phyloP scores from a whole-genome alignment of 2,113 vertebrate genomes.

The Otis tarda region DNA sequence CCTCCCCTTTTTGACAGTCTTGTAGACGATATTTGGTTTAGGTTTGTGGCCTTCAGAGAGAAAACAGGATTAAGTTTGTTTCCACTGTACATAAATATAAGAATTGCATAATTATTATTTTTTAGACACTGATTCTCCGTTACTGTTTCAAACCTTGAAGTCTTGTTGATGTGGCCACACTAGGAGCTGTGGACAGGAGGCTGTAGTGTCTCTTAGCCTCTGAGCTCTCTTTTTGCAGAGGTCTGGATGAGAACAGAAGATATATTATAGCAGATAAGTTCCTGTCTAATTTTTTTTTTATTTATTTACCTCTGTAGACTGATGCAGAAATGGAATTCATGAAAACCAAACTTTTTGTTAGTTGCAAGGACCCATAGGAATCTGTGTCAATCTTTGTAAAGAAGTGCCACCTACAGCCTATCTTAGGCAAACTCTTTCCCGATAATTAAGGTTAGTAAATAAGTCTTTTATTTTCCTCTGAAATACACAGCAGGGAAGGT shows the following conservation, averaged over 20 bases:
- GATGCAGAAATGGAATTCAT: background rate
- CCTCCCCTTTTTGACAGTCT: background rate
- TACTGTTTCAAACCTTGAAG: background rate
- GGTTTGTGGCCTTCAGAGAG: background rate
- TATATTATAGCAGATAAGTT: background rate
- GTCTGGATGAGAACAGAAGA: background rate
- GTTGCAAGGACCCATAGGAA: background rate
- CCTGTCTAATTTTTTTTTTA: background rate
- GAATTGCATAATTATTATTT: background rate
- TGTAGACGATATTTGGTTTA: background rate
- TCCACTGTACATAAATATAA: background rate
- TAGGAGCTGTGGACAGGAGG: background rate
- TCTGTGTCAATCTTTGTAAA: background rate
- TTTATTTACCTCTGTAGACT: background rate
- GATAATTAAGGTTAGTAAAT: conserved; percentile 52
- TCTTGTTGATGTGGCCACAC: background rate
- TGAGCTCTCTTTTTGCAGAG: background rate
- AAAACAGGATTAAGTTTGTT: background rate
- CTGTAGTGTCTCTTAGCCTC: background rate
- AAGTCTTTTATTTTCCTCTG: conserved; percentile 41
- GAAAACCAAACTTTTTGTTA: background rate
- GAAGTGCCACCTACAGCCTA: conserved; percentile 52
- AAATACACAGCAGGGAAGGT: conserved; percentile 25
- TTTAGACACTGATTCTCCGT: background rate
- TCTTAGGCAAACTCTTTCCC: conserved; percentile 57